A percentile compares a stretch with the other conserved stretches of the same genome.
Evolutionary conservation across 2,113 vertebrate species (phyloP).

Genomic region (Apaloderma vittatum): DNA sequence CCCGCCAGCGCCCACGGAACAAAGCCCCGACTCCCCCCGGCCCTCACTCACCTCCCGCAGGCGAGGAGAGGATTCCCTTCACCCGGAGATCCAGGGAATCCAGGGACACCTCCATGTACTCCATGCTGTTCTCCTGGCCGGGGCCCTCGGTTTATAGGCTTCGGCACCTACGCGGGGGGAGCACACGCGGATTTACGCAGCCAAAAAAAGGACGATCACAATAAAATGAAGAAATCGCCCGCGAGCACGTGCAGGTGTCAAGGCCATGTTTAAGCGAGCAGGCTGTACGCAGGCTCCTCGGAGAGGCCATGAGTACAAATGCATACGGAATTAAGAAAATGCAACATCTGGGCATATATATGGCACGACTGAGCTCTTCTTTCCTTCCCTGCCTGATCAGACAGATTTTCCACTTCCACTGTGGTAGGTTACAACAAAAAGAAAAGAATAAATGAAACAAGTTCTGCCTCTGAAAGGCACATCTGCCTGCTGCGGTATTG

Average conservation of each 20-base stretch:
- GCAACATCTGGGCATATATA: not conserved
- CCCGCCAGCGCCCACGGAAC: not conserved
- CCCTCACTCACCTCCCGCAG: conserved; percentile 81
- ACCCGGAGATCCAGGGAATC: conserved; percentile 92
- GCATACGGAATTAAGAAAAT: not conserved
- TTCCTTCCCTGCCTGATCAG: not conserved
- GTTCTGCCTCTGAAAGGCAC: not conserved
- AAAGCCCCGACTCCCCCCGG: not conserved
- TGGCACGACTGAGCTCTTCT: not conserved
- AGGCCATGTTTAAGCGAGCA: not conserved
- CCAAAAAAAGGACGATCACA: not conserved
- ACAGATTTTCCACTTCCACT: not conserved
- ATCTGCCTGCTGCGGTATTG: not conserved
- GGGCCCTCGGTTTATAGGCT: conserved; percentile 65
- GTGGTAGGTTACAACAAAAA: not conserved
- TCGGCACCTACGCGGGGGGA: conserved; percentile 72
- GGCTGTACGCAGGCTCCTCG: not conserved
- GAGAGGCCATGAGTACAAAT: not conserved
- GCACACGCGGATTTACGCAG: not conserved
- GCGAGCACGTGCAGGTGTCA: not conserved
- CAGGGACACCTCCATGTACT: conserved; percentile 93
- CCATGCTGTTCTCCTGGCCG: conserved; percentile 74
- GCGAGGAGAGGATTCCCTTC: conserved; percentile 86
- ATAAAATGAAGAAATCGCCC: fast-evolving
- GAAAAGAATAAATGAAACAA: not conserved